Evolutionary conservation across 23 tunicate genomes (phyloP), one percentile per base, ranked within the genome.

Genomic region (Botrylloides violaceus): DNA sequence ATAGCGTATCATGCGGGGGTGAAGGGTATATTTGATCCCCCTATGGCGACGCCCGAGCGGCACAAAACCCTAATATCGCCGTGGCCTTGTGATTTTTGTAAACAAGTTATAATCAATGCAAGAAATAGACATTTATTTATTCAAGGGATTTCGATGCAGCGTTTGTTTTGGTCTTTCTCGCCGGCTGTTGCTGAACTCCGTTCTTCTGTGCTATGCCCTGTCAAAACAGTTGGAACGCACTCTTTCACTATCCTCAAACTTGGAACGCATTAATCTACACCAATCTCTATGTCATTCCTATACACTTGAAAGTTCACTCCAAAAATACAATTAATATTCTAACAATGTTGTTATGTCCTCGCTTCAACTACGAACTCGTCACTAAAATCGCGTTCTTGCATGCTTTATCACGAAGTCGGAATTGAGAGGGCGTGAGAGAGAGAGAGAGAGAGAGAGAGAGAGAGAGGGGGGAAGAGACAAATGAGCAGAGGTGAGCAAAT

Each of bases 171-270:
- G 74, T 68, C 29, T 56, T 68, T 24, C 24, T 43, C 24, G 24
- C 37, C 12, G 58, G 49, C 74, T 68, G 24, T 0, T 33, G 15
- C 37, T 1, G 36, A 68, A 31, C 58, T 24, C 58, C 74, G 4
- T 19, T 43, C 57, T 27, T 68, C 74, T 43, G 74, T 24, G 27
- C 58, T 68, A 68, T 31, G 24, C 57, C 74, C 74, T 68, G 74
- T 68, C 74, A 68, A 68, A 68, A 68, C 27, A 43, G 22, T 15
- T 43, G 53, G 12, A 43, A 7, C 15, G 12, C 53, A 43, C 53
- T 43, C 15, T 43, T 15, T 15, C 53, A 15, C 53, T 43, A 15
- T 9, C 53, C 53, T 43, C 53, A 43, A 43, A 43, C 53, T 43
- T 15, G 15, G 12, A 43, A 43, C 53, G 53, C 53, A 43, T n/a